Evolutionary conservation across 2,797 vertebrate species (phyloP).

Genomic region (Mormyrus proboscirostris): DNA sequence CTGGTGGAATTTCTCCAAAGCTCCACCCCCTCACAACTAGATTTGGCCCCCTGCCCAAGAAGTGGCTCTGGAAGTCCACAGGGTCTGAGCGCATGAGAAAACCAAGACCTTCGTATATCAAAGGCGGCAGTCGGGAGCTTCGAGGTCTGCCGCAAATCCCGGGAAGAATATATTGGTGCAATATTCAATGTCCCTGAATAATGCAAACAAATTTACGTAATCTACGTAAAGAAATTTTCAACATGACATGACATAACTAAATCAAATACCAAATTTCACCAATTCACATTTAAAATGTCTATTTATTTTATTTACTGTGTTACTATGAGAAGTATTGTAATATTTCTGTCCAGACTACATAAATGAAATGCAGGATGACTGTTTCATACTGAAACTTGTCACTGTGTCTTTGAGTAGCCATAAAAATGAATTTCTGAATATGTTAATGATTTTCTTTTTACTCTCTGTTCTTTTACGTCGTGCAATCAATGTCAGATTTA

Average conservation of each 20-base stretch:
- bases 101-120: slow-evolving; percentile 21
- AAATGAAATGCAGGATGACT: neutral
- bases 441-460: neutral
- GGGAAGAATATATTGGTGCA: neutral
- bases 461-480: neutral
- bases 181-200: neutral
- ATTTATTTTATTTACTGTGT: neutral
- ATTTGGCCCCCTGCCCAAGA: slow-evolving; percentile 23
- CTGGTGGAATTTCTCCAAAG: slow-evolving; percentile 57
- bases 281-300: neutral
- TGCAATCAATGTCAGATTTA: neutral
- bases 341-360: neutral
- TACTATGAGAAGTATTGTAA: neutral
- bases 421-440: neutral
- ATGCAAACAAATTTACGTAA: neutral
- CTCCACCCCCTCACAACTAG: slow-evolving; percentile 26
- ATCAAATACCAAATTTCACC: neutral
- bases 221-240: neutral
- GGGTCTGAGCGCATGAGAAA: slow-evolving; percentile 34
- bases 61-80: slow-evolving; percentile 21
- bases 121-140: neutral
- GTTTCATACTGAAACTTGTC: neutral
- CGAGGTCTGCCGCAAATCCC: neutral
- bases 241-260: neutral
- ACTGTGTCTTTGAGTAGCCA: neutral